Evolutionary conservation across 2,113 vertebrate species (phyloP), one percentile per base, ranked within the genome.

Genomic region (Shinisaurus crocodilurus): DNA sequence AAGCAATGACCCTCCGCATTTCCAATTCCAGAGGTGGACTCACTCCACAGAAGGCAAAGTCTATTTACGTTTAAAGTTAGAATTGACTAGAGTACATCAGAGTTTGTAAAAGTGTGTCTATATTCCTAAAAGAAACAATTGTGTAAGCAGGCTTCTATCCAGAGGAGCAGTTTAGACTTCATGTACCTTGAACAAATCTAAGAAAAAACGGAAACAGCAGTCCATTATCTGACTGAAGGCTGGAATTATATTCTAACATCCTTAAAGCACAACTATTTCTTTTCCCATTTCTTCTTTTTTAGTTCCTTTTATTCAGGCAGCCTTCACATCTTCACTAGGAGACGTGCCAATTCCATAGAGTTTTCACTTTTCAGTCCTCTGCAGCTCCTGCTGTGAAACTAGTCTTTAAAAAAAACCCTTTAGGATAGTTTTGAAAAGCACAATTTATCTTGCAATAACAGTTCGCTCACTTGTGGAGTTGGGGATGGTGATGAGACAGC

Each of bases 351-450:
- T 94, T 95, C 87, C 80, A 92, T 82, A 75, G 91, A 95, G 45
- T 94, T 96, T 94, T 94, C 90, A 95, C 43, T 94, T 96, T 94
- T 94, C 90, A 94, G 89, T 89, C 7, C 32, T 94, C 45, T 90
- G 40, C 3, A 92, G 29, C 25, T 86, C 32, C 67, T 93, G 67
- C 82, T 87, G 88, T 92, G 89, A 95, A 96, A 88, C 37, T 93
- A 93, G 93, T 94, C 91, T 43, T 74, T 37, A 16, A 45, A 43
- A 94, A 95, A 96, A 91, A 10, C 13, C 37, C 54, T 89, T 94
- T 93, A 94, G 81, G 86, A 92, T 72, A 85, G 5, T 27, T 48
- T 77, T 81, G 75, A 94, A 90, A 32, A 80, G 12, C 27, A 93
- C 92, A 37, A 94, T 94, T 91, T 1, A 89, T 85, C 63, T 91